Base-by-base conservation (phyloP, 2,113 vertebrate species). In the Gila orcuttii region DNA sequence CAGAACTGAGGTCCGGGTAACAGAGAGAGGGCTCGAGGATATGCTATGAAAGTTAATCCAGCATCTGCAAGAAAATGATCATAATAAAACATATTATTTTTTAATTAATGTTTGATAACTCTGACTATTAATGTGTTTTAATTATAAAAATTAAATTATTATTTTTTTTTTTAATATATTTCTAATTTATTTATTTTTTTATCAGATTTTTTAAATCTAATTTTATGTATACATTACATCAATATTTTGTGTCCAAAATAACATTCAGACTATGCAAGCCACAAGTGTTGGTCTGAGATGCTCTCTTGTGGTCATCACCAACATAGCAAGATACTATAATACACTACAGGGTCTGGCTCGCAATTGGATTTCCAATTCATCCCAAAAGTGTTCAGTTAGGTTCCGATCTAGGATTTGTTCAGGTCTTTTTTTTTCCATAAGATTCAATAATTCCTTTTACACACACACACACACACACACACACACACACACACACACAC, bases 1-100 rank as follows among this genome's bases (percentile, higher is more conserved):
- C 98, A 99, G 87, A 99, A 95, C 59, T 94, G 95, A 15, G 97
- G 93, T 8, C 91, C 89, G 0, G 98, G 97, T 92, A 99, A 95
- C 94, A 97, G 86, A 0, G 96, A 96, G 75, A 99, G 91, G 6
- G 95, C 97, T 69, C 90, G 95, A 8, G 97, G 97, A 79, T 96
- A 97, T 0, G 93, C 95, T 2, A 96, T 95, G 88, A 99, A 99
- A 45, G 94, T 95, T 90, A 99, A 91, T 3, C 95, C 95, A 1
- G 96, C 95, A 92, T 97, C 98, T 99, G 93, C 39, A 42, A 73
- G 12, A 0, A 23, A 71, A 36, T 9, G 19, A 17, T 57, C 2
- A 57, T 19, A 68, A 68, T 68, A 28, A 15, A 69, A 4, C 2
- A 21, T 9, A 8, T 1, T 6, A 0, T 2, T 68, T 68, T 19